phyloP scores from a whole-genome alignment of 2,888 invertebrate genomes.

The Ichneumoninae sp. region DNA sequence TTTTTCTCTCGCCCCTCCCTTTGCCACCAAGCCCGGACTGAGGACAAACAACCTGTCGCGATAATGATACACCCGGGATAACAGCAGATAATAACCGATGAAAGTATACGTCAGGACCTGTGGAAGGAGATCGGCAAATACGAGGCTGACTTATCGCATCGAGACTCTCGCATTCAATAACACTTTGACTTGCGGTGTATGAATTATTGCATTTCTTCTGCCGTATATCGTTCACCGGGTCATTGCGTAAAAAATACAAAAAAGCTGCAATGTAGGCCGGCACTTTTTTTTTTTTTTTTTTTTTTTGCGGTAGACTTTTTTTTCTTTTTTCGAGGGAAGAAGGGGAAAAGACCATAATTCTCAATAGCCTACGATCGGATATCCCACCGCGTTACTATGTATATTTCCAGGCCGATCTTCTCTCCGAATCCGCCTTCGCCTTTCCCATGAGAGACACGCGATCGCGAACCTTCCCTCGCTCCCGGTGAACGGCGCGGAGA shows the following conservation, averaged over 20 bases:
- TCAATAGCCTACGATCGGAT: constrained; percentile 12
- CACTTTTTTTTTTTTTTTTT: neutral
- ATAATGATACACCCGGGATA: constrained; percentile 80
- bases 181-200: neutral
- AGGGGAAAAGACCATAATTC: neutral
- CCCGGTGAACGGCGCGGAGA: constrained; percentile 46
- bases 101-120: constrained; percentile 41
- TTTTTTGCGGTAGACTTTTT: neutral
- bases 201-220: constrained; percentile 9
- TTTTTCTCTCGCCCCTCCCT: constrained; percentile 41
- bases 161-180: constrained; percentile 3
- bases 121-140: constrained; percentile 42
- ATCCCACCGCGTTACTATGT: neutral
- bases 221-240: constrained; percentile 2
- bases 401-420: constrained; percentile 21
- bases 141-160: constrained; percentile 29
- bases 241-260: neutral
- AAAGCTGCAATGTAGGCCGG: neutral
- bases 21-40: constrained; percentile 54
- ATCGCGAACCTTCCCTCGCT: constrained; percentile 68
- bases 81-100: constrained; percentile 58
- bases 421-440: constrained; percentile 51
- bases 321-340: neutral
- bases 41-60: constrained; percentile 83
- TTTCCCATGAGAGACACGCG: constrained; percentile 75